Percentiles rank a stretch among this genome's conserved stretches.
phyloP scores from a whole-genome alignment of 2,797 vertebrate species.

The Antennarius maculatus region DNA sequence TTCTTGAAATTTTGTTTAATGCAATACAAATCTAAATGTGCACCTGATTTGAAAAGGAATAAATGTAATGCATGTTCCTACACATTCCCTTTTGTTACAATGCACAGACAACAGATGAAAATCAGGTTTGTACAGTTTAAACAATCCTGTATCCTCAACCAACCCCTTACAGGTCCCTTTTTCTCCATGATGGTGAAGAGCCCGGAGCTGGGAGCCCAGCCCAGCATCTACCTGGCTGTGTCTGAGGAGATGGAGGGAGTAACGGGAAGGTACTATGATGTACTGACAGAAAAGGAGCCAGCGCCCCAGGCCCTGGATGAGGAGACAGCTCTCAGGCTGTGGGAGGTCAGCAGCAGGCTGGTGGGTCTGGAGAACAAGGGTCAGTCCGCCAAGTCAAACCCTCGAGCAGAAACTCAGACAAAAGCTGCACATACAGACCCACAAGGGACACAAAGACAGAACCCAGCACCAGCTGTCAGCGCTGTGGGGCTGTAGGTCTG shows the following conservation, averaged over 20 bases:
- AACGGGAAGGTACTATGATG: slow-evolving; percentile 87
- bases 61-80: not conserved
- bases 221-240: slow-evolving; percentile 84
- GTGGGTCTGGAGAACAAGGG: slow-evolving; percentile 78
- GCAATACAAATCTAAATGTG: slow-evolving; percentile 7
- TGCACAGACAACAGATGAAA: not conserved
- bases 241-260: slow-evolving; percentile 83
- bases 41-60: not conserved
- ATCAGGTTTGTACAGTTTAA: not conserved
- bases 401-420: slow-evolving; percentile 35
- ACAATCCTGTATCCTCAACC: not conserved
- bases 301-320: slow-evolving; percentile 84
- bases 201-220: slow-evolving; percentile 84
- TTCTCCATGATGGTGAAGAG: slow-evolving; percentile 87
- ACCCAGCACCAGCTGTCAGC: slow-evolving; percentile 31
- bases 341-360: slow-evolving; percentile 84
- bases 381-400: slow-evolving; percentile 17
- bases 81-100: not conserved
- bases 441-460: slow-evolving; percentile 33
- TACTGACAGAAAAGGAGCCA: slow-evolving; percentile 83
- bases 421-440: slow-evolving; percentile 26
- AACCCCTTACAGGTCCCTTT: slow-evolving; percentile 78
- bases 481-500: slow-evolving; percentile 36
- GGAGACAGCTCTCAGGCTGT: slow-evolving; percentile 79
- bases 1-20: not conserved